Conservation (phyloP, 2,113 vertebrate species). For the Lagopus muta region DNA sequence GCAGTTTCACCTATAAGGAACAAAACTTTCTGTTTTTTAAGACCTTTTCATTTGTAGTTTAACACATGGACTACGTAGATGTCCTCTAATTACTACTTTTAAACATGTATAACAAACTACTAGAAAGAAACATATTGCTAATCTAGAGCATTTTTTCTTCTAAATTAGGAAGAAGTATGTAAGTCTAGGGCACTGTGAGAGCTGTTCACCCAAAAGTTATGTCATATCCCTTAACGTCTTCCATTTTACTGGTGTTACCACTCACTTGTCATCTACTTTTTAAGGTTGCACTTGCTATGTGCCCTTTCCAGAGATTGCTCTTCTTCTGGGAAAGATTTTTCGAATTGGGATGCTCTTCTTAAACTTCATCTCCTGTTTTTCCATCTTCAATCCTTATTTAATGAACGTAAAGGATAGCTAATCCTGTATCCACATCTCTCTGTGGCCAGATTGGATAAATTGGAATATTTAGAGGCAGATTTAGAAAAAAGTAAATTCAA, state of each 20-base stretch:
- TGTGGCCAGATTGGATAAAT: not conserved
- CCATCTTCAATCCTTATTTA: not conserved
- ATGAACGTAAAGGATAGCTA: not conserved
- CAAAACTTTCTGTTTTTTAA: not conserved
- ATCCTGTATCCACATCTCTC: fast-evolving
- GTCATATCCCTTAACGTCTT: not conserved
- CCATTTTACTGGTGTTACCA: not conserved
- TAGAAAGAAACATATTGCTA: not conserved
- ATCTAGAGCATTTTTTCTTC: not conserved
- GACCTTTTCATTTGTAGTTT: not conserved
- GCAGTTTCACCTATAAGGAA: not conserved
- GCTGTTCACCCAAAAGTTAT: not conserved
- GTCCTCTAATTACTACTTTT: not conserved
- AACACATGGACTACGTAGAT: fast-evolving
- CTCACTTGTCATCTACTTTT: not conserved
- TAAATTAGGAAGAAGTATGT: not conserved
- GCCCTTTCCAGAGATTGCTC: not conserved
- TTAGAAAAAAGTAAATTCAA: not conserved
- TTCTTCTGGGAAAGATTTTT: too few species aligned
- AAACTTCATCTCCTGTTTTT: not conserved
- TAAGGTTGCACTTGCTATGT: not conserved
- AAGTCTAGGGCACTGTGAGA: not conserved
- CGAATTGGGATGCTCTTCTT: not conserved
- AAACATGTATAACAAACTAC: fast-evolving
- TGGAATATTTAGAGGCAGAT: not conserved